Percentiles rank a stretch among this genome's conserved stretches.
These are phyloP conservation scores for Zeus faber DNA, from an alignment of 2,113 vertebrate genomes.

Conservation along the genomic window DNA sequence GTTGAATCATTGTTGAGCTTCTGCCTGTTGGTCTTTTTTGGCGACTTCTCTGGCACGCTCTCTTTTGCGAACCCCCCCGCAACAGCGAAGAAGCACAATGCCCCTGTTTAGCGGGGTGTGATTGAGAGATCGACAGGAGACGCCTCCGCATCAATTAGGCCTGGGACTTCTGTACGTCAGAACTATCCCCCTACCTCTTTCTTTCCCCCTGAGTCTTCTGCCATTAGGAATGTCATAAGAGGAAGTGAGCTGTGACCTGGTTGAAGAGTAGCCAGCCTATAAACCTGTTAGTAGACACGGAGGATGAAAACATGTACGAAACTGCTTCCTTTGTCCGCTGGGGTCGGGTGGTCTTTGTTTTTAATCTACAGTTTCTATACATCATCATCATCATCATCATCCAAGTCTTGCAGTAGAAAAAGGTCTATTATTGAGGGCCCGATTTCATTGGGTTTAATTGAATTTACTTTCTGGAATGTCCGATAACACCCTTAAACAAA, in stretches of 20 bases:
- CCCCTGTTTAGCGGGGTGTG: too few species aligned
- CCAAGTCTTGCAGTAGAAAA: too few species aligned
- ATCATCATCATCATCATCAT: too few species aligned
- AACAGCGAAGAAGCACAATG: slow-evolving; percentile 4
- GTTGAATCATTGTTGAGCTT: slow-evolving; percentile 69
- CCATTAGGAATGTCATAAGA: slow-evolving; percentile 26
- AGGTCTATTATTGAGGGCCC: too few species aligned
- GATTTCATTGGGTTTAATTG: too few species aligned
- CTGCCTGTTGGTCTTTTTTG: slow-evolving; percentile 46
- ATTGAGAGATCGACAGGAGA: too few species aligned
- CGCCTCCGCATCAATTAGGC: not conserved
- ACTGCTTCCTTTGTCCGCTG: not conserved
- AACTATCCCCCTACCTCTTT: slow-evolving; percentile 4
- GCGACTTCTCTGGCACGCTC: slow-evolving; percentile 18
- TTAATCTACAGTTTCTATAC: too few species aligned
- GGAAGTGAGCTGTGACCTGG: slow-evolving; percentile 50
- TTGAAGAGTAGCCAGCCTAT: slow-evolving; percentile 27
- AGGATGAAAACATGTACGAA: not conserved
- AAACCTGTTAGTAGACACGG: slow-evolving; percentile 9
- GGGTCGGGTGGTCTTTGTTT: too few species aligned
- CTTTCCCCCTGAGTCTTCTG: slow-evolving; percentile 24
- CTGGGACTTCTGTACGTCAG: not conserved
- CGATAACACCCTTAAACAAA: too few species aligned
- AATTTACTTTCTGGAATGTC: too few species aligned
- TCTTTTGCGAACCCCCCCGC: slow-evolving; percentile 6